Conservation (phyloP, 1,140 invertebrate species). For the Apis florea region DNA sequence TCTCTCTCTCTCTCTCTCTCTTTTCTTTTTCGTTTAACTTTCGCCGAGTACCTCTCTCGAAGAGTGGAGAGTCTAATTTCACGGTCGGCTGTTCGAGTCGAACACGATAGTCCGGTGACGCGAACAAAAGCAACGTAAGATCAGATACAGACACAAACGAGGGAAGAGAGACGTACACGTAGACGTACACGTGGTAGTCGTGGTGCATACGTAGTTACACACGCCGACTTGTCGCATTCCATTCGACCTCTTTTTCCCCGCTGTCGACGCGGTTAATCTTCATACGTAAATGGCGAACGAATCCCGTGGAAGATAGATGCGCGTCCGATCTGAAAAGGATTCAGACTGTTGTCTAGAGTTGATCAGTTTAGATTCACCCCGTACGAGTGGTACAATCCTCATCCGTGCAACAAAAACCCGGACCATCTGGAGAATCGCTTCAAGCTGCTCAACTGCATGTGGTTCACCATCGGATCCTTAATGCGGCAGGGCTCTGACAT, state of each 20-base stretch:
- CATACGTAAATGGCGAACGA: slow-evolving; percentile 40
- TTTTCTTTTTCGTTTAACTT: too few relatives aligned
- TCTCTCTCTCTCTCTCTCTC: too few relatives aligned
- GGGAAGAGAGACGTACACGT: background rate
- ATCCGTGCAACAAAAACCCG: slow-evolving; percentile 89
- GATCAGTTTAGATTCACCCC: slow-evolving; percentile 89
- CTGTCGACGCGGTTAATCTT: slow-evolving; percentile 19
- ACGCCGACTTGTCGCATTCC: slow-evolving; percentile 18
- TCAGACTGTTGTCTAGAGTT: slow-evolving; percentile 59
- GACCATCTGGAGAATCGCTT: slow-evolving; percentile 94
- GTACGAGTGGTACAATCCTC: slow-evolving; percentile 95
- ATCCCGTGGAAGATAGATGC: background rate
- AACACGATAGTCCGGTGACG: background rate
- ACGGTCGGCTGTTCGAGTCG: background rate
- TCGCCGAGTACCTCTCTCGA: background rate
- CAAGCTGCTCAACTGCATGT: slow-evolving; percentile 95
- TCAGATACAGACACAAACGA: background rate
- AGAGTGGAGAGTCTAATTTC: slow-evolving; percentile 18
- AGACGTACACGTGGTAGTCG: too few relatives aligned
- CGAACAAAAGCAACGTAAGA: slow-evolving; percentile 5
- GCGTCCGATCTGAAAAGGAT: background rate
- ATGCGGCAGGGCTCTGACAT: slow-evolving; percentile 97
- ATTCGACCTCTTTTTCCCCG: slow-evolving; percentile 2
- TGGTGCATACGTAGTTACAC: too few relatives aligned
- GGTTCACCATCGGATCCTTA: slow-evolving; percentile 96